Evolutionary conservation across 2,797 vertebrate genomes (phyloP).

Genomic region (Pangasius krempfi): DNA sequence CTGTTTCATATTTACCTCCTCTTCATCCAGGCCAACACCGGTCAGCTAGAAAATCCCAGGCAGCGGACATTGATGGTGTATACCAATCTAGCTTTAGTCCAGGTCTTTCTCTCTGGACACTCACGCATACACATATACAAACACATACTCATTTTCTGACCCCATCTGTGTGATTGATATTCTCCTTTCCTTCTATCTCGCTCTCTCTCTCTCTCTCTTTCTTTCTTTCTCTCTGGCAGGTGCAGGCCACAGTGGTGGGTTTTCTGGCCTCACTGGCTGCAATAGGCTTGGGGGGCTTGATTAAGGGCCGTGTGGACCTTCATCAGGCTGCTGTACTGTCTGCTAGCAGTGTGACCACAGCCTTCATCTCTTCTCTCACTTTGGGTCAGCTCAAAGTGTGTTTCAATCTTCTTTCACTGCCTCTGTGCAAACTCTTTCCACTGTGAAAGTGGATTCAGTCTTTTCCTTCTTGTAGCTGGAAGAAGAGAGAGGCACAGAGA

Average conservation of each 20-base stretch:
- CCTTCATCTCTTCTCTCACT: conserved; percentile 88
- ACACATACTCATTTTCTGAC: neutral
- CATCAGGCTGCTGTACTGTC: conserved; percentile 86
- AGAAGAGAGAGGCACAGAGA: neutral
- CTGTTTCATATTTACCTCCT: neutral
- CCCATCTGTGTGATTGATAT: neutral
- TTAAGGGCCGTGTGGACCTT: conserved; percentile 82
- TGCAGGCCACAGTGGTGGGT: conserved; percentile 93
- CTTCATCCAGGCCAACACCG: conserved; percentile 86
- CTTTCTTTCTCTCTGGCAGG: conserved; percentile 69
- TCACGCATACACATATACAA: neutral
- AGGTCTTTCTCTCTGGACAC: conserved; percentile 76
- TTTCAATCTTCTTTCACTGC: neutral
- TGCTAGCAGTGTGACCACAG: conserved; percentile 89
- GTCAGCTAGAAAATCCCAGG: conserved; percentile 87
- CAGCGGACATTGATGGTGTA: conserved; percentile 86
- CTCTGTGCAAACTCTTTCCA: neutral
- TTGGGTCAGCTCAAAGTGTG: conserved; percentile 71
- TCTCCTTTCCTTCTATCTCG: neutral
- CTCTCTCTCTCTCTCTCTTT: conserved; percentile 47
- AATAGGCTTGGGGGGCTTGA: conserved; percentile 82
- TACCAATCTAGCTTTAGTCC: conserved; percentile 93
- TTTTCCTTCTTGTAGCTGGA: neutral
- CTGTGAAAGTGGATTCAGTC: neutral
- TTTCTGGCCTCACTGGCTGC: conserved; percentile 89